Evolutionary conservation across 2,888 invertebrate genomes (phyloP), one percentile per base, ranked within the genome.

Genomic region (Nemotelus pantherinus): DNA sequence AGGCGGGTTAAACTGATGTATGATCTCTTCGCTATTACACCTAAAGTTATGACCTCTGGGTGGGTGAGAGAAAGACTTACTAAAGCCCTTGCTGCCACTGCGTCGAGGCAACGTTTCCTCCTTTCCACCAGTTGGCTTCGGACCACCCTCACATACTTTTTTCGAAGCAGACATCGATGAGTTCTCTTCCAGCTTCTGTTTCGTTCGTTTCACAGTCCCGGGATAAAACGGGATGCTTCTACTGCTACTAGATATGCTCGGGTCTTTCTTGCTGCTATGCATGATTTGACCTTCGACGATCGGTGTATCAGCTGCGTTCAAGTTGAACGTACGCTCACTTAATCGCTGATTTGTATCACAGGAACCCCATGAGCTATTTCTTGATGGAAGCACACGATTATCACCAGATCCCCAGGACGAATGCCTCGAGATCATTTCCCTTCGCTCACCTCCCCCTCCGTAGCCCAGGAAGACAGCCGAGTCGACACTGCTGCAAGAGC

Each of bases 341-440:
- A 63, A 63, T 45, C 60, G 60, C 53, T 55, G 50, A 79, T 86
- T 86, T 55, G 84, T 90, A 82, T 93, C 93, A 82, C 92, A 93
- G 5, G 92, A 92, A 10, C 92, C 92, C 91, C 92, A 92, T 64
- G 92, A 92, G 85, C 92, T 92, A 81, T 92, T 93, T 74, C 93
- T 87, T 53, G 92, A 91, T 0, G 92, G 91, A 77, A 91, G 70
- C 44, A 77, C 53, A 60, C 70, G 70, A 74, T 90, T 90, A 84
- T 93, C 93, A 72, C 91, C 91, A n/a, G 93, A 93, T 78, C 94
- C 94, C 94, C 95, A 94, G 58, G 94, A 94, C 81, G 94, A 92
- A 84, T 94, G 94, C 7, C 94, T 90, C 78, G 93, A 93, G 48
- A 92, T 90, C 57, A 88, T 85, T 81, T 93, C 93, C n/a, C 86